These are phyloP conservation scores for Hypocryptadius cinnamomeus DNA, from an alignment of 2,113 vertebrate species.

Conservation along the genomic window DNA sequence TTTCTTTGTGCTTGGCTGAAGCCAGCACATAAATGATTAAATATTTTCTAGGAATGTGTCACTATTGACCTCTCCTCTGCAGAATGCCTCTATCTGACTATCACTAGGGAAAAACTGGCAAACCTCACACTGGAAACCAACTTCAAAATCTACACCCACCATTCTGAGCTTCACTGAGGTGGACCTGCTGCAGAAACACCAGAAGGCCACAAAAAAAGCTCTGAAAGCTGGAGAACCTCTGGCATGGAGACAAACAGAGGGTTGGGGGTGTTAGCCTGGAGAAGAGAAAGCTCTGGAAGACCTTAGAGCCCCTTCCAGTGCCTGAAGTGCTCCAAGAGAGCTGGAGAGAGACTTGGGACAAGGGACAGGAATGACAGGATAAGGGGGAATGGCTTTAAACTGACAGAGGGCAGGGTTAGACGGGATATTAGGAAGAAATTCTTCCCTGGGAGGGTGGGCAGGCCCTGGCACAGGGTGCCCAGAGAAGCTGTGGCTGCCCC, in stretches of 20 bases:
- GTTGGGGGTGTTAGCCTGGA: too few species aligned
- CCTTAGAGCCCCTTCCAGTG: background rate
- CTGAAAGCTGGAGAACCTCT: background rate
- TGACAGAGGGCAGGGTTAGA: background rate
- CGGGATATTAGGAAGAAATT: background rate
- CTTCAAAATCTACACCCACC: background rate
- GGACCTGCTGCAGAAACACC: background rate
- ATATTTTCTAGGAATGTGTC: background rate
- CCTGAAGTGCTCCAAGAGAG: background rate
- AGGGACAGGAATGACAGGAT: background rate
- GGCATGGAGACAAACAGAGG: background rate
- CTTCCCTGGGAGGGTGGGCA: fast-evolving
- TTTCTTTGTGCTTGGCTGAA: background rate
- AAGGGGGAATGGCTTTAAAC: background rate
- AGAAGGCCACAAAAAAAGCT: background rate
- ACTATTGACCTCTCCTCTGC: background rate
- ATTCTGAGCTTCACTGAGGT: background rate
- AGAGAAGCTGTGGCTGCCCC: background rate
- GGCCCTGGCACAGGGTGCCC: background rate
- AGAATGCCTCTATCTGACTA: background rate
- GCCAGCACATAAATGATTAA: background rate
- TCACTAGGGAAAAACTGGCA: background rate
- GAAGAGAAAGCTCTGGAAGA: background rate
- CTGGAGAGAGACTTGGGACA: background rate
- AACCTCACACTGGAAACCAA: background rate